Evolutionary conservation across 2,113 vertebrate genomes (phyloP).

Genomic region (Anguilla rostrata): DNA sequence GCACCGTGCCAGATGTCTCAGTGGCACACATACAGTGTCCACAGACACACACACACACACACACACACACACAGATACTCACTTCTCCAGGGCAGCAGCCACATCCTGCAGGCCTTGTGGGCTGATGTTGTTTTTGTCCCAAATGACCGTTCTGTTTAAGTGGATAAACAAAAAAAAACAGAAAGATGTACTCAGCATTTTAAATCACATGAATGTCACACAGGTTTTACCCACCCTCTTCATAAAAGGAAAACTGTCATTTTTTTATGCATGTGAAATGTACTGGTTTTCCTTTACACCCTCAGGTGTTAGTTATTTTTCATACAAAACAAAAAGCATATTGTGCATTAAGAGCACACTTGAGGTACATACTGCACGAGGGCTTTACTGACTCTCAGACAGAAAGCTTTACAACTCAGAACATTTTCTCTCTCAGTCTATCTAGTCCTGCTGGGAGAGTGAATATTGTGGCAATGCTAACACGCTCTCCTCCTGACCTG

Average conservation of each 20-base stretch:
- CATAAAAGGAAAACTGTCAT: no score
- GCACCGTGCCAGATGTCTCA: neutral
- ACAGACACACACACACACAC: neutral
- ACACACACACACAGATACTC: conserved; percentile 46
- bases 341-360: neutral
- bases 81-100: conserved; percentile 94
- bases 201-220: neutral
- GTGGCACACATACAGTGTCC: neutral
- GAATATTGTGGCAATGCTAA: neutral
- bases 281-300: neutral
- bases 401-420: neutral
- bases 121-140: conserved; percentile 92
- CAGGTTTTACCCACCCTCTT: no score
- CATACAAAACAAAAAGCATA: neutral
- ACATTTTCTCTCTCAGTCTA: neutral
- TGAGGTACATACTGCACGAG: neutral
- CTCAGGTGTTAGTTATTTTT: neutral
- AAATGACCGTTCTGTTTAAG: conserved; percentile 83
- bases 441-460: neutral
- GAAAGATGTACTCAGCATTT: neutral
- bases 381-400: neutral
- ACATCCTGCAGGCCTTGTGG: conserved; percentile 95
- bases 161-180: neutral
- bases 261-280: no score
- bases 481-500: conserved; percentile 66